Evolutionary conservation across 2,797 vertebrate species (phyloP).

Genomic region (Psittacula echo): DNA sequence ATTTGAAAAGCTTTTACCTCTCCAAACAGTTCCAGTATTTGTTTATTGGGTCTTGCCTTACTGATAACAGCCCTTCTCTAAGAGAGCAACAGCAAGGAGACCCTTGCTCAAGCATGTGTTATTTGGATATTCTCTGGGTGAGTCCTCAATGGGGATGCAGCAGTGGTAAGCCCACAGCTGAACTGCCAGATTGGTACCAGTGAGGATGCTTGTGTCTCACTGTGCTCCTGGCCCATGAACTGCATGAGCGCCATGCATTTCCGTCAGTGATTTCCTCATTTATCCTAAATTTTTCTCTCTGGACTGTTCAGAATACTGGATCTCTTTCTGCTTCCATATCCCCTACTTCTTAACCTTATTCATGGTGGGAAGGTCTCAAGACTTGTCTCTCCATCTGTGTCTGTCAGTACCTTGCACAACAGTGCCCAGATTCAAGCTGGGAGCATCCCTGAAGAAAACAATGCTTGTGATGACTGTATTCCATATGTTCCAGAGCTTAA

Average conservation of each 20-base stretch:
- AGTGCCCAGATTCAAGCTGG: no score
- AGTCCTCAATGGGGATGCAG: accelerated
- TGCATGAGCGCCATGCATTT: accelerated
- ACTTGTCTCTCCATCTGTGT: accelerated
- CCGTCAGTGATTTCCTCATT: accelerated
- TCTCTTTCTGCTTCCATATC: background rate
- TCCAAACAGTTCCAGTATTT: accelerated
- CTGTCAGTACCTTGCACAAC: background rate
- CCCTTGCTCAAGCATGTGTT: accelerated
- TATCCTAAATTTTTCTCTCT: no score
- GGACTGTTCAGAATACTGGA: background rate
- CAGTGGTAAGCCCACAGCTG: background rate
- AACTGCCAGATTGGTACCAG: background rate
- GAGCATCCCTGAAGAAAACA: background rate
- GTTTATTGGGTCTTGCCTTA: background rate
- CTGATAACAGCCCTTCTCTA: accelerated
- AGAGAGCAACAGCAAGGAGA: accelerated
- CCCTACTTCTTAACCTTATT: background rate
- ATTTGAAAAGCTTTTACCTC: background rate
- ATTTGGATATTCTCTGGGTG: background rate
- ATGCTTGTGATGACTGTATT: no score
- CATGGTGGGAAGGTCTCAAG: background rate
- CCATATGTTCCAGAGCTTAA: background rate
- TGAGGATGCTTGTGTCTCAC: background rate
- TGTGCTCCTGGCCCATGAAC: accelerated